These are phyloP conservation scores for Andrena chrysosceles DNA, from an alignment of 2,888 invertebrate genomes.

Conservation along the genomic window DNA sequence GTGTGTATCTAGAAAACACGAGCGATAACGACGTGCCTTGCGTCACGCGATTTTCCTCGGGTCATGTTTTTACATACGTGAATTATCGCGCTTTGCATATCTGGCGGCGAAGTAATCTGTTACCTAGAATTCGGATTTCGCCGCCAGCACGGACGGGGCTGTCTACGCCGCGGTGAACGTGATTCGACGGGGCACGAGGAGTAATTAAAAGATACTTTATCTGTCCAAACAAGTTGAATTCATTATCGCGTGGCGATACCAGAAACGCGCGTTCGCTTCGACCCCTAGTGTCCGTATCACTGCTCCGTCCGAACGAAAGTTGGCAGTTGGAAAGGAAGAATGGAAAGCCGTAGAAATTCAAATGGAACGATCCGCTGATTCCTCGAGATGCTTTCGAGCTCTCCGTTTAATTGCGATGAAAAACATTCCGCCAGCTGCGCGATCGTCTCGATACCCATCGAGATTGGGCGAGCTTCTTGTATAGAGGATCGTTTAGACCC, in stretches of 20 bases:
- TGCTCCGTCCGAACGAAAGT: too few relatives aligned
- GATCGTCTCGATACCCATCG: conserved; percentile 24
- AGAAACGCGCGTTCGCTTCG: not conserved
- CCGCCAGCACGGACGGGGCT: not conserved
- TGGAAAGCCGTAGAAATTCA: conserved; percentile 31
- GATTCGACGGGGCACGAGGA: conserved; percentile 27
- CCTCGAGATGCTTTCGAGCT: too few relatives aligned
- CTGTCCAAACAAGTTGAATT: conserved; percentile 70
- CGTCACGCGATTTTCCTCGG: conserved; percentile 42
- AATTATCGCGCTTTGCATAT: conserved; percentile 49
- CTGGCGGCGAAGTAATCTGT: conserved; percentile 11
- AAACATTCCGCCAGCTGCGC: too few relatives aligned
- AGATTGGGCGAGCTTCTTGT: not conserved
- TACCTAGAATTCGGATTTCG: conserved; percentile 6
- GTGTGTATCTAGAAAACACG: conserved; percentile 7
- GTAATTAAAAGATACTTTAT: conserved; percentile 70
- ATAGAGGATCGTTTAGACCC: conserved; percentile 1
- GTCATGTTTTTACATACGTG: conserved; percentile 32
- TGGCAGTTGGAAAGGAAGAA: not conserved
- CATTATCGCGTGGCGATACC: conserved; percentile 66
- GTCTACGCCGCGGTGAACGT: conserved; percentile 23
- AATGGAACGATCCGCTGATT: too few relatives aligned
- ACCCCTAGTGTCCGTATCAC: conserved; percentile 28
- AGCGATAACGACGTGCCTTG: conserved; percentile 45
- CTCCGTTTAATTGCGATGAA: too few relatives aligned